Percentiles rank a stretch among this genome's conserved stretches.
Evolutionary conservation across 2,888 invertebrate species (phyloP).

Genomic region (Pseudoips prasinana): DNA sequence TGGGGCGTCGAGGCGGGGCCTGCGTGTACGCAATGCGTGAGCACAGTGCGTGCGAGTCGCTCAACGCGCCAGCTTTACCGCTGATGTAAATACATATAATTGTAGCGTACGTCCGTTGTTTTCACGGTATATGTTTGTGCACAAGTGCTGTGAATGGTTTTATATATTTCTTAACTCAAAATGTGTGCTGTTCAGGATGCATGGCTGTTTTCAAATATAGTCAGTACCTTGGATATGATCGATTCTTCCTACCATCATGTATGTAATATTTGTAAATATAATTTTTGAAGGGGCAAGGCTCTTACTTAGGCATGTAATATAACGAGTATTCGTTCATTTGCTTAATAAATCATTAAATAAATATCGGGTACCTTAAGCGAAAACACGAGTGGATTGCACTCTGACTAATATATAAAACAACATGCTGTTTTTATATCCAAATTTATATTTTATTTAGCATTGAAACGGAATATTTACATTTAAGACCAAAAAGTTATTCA

Average conservation of each 20-base stretch:
- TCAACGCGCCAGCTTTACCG: slow-evolving; percentile 36
- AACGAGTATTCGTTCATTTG: slow-evolving; percentile 10
- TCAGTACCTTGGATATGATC: slow-evolving; percentile 45
- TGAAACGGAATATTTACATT: too few relatives aligned
- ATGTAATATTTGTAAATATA: neutral
- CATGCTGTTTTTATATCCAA: too few relatives aligned
- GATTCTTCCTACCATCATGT: slow-evolving; percentile 34
- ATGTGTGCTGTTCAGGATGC: slow-evolving; percentile 52
- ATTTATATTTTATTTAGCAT: too few relatives aligned
- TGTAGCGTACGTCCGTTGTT: slow-evolving; percentile 19
- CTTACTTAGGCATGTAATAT: slow-evolving; percentile 5
- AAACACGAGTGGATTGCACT: slow-evolving; percentile 5
- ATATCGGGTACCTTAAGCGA: slow-evolving; percentile 3
- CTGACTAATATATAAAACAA: neutral
- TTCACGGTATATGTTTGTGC: slow-evolving; percentile 21
- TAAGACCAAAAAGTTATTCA: too few relatives aligned
- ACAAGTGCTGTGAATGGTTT: slow-evolving; percentile 30
- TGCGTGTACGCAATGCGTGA: slow-evolving; percentile 72
- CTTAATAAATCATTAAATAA: slow-evolving; percentile 9
- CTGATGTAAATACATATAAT: slow-evolving; percentile 15
- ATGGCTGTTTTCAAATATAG: slow-evolving; percentile 50
- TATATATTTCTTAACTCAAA: slow-evolving; percentile 20
- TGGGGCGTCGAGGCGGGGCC: slow-evolving; percentile 55
- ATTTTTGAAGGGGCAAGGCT: slow-evolving; percentile 11
- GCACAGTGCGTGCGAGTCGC: slow-evolving; percentile 66